Percentiles rank a stretch among this genome's conserved stretches.
Conservation (phyloP, 2,797 vertebrate species). For the Liparis tanakae region DNA sequence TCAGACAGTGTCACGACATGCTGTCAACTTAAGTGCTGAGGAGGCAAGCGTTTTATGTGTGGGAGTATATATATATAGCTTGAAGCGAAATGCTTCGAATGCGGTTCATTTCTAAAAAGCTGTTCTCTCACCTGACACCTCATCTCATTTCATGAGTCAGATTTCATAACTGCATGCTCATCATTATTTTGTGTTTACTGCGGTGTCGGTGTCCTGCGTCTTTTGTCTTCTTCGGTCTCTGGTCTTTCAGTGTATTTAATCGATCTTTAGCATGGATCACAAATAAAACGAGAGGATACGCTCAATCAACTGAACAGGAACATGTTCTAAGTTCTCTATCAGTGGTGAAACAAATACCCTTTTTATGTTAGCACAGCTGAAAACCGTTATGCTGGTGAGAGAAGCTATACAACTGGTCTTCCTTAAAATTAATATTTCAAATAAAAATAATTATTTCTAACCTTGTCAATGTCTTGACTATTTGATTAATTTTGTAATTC, state of each 20-base stretch:
- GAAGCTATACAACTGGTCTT: no score
- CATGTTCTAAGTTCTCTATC: neutral
- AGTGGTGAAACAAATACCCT: no score
- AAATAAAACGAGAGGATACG: neutral
- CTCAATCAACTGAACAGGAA: no score
- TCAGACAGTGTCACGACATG: conserved; percentile 27
- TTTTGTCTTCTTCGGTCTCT: conserved; percentile 19
- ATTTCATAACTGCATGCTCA: conserved; percentile 21
- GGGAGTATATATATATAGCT: conserved; percentile 12
- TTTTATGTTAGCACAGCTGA: no score
- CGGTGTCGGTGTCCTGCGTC: conserved; percentile 3
- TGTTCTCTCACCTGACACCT: conserved; percentile 8
- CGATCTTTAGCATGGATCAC: conserved; percentile 11
- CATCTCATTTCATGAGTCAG: conserved; percentile 5
- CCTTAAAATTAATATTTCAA: no score
- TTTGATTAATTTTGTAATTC: no score
- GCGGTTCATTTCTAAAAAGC: conserved; percentile 47
- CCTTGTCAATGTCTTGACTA: no score
- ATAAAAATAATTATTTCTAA: no score
- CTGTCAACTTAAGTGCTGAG: conserved; percentile 42
- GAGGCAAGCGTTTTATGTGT: conserved; percentile 4
- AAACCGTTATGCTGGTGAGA: no score
- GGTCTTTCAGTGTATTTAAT: neutral
- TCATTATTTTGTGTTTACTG: conserved; percentile 26
- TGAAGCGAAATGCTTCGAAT: conserved; percentile 27